phyloP scores from a whole-genome alignment of 2,888 invertebrate species.

The Rhagium mordax region DNA sequence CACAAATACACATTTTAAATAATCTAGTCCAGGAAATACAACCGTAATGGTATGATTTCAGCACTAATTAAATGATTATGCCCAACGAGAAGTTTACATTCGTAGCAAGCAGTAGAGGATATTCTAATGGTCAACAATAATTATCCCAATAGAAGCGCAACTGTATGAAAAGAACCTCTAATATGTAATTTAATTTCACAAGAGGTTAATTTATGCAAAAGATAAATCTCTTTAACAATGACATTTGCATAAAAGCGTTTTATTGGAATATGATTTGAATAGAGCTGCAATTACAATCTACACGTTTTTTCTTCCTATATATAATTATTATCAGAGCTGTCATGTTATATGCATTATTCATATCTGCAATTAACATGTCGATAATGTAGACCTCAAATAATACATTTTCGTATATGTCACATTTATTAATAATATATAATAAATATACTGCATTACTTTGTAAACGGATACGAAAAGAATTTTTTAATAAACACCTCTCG shows the following conservation, averaged over 20 bases:
- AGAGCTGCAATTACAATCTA: constrained; percentile 19
- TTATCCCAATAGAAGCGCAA: constrained; percentile 4
- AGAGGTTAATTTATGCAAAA: constrained; percentile 27
- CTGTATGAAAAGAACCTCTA: constrained; percentile 11
- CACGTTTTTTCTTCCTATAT: background rate
- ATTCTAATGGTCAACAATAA: background rate
- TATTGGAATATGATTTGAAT: constrained; percentile 21
- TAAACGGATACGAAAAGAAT: constrained; percentile 20
- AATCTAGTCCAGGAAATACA: too few relatives aligned
- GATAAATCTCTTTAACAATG: constrained; percentile 28
- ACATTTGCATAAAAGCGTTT: constrained; percentile 8
- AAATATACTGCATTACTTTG: constrained; percentile 29
- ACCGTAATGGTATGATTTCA: too few relatives aligned
- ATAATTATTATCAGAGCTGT: constrained; percentile 24
- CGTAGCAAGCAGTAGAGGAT: background rate
- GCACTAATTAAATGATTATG: too few relatives aligned
- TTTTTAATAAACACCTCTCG: background rate
- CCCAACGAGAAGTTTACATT: background rate
- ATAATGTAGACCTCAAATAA: constrained; percentile 30
- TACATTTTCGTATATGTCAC: constrained; percentile 29
- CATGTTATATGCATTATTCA: constrained; percentile 32
- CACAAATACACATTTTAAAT: too few relatives aligned
- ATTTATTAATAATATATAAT: constrained; percentile 39
- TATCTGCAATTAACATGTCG: constrained; percentile 23
- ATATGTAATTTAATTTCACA: constrained; percentile 22